phyloP scores from a whole-genome alignment of 2,888 invertebrate species.

The Leptinotarsa peninsularis region DNA sequence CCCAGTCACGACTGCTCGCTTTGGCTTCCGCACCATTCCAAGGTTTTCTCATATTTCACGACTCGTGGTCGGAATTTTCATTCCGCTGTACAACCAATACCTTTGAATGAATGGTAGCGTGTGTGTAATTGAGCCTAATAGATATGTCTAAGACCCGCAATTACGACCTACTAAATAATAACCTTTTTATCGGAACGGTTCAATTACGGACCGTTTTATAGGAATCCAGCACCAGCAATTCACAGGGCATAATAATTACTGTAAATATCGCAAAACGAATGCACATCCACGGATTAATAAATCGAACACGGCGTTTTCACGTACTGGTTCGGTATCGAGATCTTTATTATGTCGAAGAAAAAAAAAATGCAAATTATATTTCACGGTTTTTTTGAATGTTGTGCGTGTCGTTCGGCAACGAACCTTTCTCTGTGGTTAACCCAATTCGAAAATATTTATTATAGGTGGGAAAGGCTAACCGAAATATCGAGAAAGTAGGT shows the following conservation, averaged over 20 bases:
- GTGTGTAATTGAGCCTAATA: slow-evolving; percentile 20
- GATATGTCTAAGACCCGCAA: background rate
- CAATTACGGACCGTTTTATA: slow-evolving; percentile 28
- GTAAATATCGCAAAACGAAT: slow-evolving; percentile 18
- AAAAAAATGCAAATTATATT: slow-evolving; percentile 3
- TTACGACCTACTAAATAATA: slow-evolving; percentile 21
- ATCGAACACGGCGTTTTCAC: slow-evolving; percentile 9
- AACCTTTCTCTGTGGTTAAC: slow-evolving; percentile 1
- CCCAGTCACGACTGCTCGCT: background rate
- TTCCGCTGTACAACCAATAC: background rate
- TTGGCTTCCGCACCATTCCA: background rate
- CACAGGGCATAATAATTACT: slow-evolving; percentile 9
- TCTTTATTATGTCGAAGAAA: slow-evolving; percentile 8
- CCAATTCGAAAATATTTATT: slow-evolving; percentile 7
- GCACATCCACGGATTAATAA: background rate
- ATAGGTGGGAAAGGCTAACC: background rate
- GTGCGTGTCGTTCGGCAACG: slow-evolving; percentile 3
- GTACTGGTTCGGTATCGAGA: background rate
- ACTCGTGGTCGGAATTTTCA: background rate
- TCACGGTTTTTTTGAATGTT: background rate
- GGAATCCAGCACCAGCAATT: slow-evolving; percentile 8
- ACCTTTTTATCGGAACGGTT: slow-evolving; percentile 19
- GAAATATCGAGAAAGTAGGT: background rate
- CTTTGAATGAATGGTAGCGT: slow-evolving; percentile 19
- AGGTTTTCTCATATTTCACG: slow-evolving; percentile 7